These are phyloP conservation scores for Carcharodon carcharias DNA, from an alignment of 2,797 vertebrate genomes.

Conservation along the genomic window DNA sequence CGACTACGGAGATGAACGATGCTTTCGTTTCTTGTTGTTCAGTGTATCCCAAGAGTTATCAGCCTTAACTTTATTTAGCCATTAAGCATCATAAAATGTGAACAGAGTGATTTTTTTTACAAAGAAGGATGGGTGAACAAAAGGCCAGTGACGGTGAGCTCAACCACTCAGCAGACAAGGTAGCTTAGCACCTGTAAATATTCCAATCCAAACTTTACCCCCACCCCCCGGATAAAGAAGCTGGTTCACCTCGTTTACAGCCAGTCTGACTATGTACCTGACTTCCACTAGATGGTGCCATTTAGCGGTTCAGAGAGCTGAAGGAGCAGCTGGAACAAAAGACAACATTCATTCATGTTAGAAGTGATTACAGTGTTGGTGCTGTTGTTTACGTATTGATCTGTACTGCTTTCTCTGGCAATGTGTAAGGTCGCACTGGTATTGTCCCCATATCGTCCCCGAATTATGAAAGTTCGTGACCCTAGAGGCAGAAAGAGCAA, in stretches of 20 bases:
- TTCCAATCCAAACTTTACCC: too few relatives aligned
- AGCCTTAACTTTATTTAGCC: background rate
- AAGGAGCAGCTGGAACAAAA: background rate
- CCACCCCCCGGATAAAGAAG: too few relatives aligned
- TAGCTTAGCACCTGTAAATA: too few relatives aligned
- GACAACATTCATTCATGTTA: background rate
- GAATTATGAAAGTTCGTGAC: background rate
- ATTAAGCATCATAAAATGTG: background rate
- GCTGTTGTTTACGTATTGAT: background rate
- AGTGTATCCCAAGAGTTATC: background rate
- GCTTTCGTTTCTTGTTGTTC: background rate
- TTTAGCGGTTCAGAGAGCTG: background rate
- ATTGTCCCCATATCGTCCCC: background rate
- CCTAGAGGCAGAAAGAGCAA: background rate
- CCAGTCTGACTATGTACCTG: background rate
- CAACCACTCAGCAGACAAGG: background rate
- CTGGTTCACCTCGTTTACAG: background rate
- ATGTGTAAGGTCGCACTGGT: background rate
- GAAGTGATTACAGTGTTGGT: background rate
- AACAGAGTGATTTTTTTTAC: background rate
- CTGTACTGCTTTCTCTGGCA: background rate
- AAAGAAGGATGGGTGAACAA: background rate
- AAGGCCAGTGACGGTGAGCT: background rate
- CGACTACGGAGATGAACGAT: background rate
- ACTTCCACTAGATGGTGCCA: conserved; percentile 2